Base-by-base conservation (phyloP, 37 sponge, comb jelly and placozoan species). In the Tethya wilhelma region DNA sequence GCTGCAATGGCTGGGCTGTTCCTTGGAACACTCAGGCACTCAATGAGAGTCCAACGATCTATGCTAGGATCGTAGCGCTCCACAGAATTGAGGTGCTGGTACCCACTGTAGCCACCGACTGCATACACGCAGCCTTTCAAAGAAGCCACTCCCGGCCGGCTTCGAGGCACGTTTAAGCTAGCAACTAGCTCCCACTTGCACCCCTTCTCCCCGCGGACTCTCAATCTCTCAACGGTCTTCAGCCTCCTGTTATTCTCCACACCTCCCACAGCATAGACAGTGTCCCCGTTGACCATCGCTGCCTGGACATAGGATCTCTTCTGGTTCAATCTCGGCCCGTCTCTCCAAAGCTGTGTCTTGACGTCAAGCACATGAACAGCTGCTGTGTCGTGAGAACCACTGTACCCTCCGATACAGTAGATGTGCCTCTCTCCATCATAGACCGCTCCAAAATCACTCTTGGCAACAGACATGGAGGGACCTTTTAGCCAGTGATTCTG, bases 181-280 rank as follows among this genome's bases (percentile, higher is more conserved):
- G 84, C 75, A 11, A 74, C 65, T 9, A 25, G 4, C 20, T 28
- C 46, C 84, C 84, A 84, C 23, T 11, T 0, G 3, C 44, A 40
- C 7, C 28, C 7, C 53, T 49, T 49, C 20, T 1, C 32, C 23
- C 7, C 62, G 17, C 26, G 23, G 23, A 82, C 44, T 38, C 17
- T 64, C 32, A 82, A 44, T 34, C 4, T 78, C 57, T 84, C 84
- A 0, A 84, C 84, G 4, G 39, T 40, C 22, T 23, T 49, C 28
- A 84, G 67, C 5, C 84, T 57, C 0, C 37, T 66, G 31, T 42
- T 56, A 0, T 56, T 31, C 23, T 44, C 45, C 19, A 57, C 49
- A 0, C 84, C 84, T 9, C 84, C 84, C 56, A 84, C 75, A 49
- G 68, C 84, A 62, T 74, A 84, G 38, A 84, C 30, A 26, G 26